phyloP scores from a whole-genome alignment of 2,797 vertebrate genomes.

The Scolopax bukidnonensis region DNA sequence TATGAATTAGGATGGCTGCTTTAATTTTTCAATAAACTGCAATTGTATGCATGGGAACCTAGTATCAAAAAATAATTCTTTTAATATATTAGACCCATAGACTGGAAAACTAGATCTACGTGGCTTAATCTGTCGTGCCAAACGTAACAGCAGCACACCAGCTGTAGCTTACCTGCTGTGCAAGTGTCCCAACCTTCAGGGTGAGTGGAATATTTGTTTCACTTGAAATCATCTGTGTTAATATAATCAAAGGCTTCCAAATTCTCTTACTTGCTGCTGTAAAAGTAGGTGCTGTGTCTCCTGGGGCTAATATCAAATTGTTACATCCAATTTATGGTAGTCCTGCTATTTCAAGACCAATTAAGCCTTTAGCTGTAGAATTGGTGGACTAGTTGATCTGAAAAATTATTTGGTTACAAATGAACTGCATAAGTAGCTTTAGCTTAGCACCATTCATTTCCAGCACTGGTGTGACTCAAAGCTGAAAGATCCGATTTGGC shows the following conservation, averaged over 20 bases:
- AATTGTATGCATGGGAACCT: background rate
- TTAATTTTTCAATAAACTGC: background rate
- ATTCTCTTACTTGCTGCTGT: background rate
- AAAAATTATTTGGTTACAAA: constrained; percentile 1
- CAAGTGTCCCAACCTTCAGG: background rate
- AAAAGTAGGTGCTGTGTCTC: background rate
- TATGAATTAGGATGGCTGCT: background rate
- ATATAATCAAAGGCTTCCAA: background rate
- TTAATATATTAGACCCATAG: background rate
- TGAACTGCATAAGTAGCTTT: constrained; percentile 16
- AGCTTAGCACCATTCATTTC: background rate
- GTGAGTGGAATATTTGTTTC: background rate
- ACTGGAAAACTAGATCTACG: background rate
- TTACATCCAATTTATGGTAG: background rate
- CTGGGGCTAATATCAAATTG: background rate
- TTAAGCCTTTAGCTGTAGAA: background rate
- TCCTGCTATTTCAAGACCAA: background rate
- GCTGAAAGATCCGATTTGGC: background rate
- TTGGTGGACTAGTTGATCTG: background rate
- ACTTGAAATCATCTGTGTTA: background rate
- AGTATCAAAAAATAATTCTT: background rate
- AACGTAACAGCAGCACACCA: background rate
- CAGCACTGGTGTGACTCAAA: background rate
- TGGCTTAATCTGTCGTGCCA: background rate
- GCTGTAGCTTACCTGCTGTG: background rate